Evolutionary conservation across 2,797 vertebrate species (phyloP).

Genomic region (Malurus splendens): DNA sequence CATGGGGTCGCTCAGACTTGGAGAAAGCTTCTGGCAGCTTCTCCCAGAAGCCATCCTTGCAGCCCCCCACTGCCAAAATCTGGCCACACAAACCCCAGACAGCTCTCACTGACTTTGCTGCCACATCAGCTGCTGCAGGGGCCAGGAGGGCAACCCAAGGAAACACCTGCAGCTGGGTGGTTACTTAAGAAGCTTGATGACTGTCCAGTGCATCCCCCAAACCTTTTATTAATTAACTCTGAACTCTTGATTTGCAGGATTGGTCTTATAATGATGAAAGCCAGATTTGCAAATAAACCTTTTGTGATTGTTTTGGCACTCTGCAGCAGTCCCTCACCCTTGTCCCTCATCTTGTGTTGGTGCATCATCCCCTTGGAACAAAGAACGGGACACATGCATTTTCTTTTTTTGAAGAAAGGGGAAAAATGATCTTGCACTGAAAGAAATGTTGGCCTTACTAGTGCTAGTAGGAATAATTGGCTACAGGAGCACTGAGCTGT

Average conservation of each 20-base stretch:
- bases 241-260: background rate
- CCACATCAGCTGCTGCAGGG: accelerated
- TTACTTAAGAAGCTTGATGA: background rate
- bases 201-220: background rate
- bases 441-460: background rate
- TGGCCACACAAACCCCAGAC: background rate
- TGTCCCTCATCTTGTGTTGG: background rate
- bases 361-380: accelerated
- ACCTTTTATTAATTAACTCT: background rate
- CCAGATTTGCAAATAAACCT: background rate
- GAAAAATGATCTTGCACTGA: background rate
- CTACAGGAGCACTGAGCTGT: background rate
- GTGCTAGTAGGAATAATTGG: background rate
- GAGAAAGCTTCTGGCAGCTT: background rate
- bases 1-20: accelerated
- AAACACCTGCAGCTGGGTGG: background rate
- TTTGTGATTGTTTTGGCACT: background rate
- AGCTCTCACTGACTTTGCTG: background rate
- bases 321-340: background rate
- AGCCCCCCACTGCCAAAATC: background rate
- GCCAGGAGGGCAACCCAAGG: no score
- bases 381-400: background rate
- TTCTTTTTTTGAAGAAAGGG: background rate
- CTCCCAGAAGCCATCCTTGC: background rate
- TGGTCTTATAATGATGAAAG: background rate